Evolutionary conservation across 2,888 invertebrate genomes (phyloP).

Genomic region (Brachynemurus nebulosus): DNA sequence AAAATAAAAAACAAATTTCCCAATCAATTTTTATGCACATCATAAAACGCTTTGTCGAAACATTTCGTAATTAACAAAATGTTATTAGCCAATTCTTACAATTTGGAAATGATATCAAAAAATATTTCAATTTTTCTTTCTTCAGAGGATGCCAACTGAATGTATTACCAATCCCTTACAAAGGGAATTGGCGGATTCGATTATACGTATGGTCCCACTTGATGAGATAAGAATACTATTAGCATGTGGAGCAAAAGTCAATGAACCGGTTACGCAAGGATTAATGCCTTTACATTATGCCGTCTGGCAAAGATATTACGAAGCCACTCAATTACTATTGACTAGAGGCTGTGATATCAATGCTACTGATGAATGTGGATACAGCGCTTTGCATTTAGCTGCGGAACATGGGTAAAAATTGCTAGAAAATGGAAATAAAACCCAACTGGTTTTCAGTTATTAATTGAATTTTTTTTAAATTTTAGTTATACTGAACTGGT

Average conservation of each 20-base stretch:
- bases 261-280: conserved; percentile 73
- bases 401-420: conserved; percentile 61
- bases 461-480: too few species aligned
- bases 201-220: conserved; percentile 73
- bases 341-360: conserved; percentile 72
- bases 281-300: conserved; percentile 85
- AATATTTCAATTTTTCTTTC: background rate
- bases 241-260: conserved; percentile 73
- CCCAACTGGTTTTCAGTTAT: background rate
- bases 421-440: too few species aligned
- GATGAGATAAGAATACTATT: conserved; percentile 77
- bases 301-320: conserved; percentile 71
- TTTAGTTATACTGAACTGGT: conserved; percentile 52
- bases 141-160: conserved; percentile 50
- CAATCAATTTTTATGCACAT: background rate
- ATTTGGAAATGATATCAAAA: too few species aligned
- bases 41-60: too few species aligned
- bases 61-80: too few species aligned
- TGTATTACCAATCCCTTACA: conserved; percentile 62
- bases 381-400: conserved; percentile 81
- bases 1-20: background rate
- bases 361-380: conserved; percentile 78
- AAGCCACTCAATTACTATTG: conserved; percentile 65
- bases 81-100: too few species aligned
- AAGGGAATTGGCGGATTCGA: conserved; percentile 78